Evolutionary conservation across 2,888 invertebrate genomes (phyloP).

Genomic region (Geophilus truncorum): DNA sequence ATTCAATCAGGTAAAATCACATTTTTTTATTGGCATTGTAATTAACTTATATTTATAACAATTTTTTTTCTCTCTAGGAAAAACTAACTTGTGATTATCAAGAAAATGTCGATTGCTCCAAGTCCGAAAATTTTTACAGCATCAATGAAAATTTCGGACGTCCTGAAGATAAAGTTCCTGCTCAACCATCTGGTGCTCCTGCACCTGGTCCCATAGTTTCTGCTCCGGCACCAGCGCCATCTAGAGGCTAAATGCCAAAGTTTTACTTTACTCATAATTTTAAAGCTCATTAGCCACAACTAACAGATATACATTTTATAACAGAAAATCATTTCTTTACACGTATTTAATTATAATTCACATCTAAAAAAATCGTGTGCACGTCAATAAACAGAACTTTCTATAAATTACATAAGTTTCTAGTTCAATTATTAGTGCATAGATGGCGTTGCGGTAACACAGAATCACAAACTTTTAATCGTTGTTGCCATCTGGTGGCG

Average conservation of each 20-base stretch:
- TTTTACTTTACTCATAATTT: too few relatives aligned
- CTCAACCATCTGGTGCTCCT: background rate
- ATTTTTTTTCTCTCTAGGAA: slow-evolving; percentile 32
- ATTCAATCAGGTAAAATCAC: slow-evolving; percentile 36
- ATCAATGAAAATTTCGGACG: slow-evolving; percentile 34
- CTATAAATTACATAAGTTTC: background rate
- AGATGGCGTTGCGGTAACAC: background rate
- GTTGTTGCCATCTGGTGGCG: background rate
- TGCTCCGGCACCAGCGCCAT: background rate
- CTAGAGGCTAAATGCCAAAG: background rate
- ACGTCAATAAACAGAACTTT: background rate
- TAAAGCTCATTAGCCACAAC: background rate
- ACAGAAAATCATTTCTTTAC: too few relatives aligned
- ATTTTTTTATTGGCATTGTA: too few relatives aligned
- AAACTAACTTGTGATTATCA: slow-evolving; percentile 35
- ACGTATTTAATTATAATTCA: too few relatives aligned
- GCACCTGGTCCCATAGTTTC: background rate
- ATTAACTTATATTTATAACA: too few relatives aligned
- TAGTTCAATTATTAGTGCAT: background rate
- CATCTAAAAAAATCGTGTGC: too few relatives aligned
- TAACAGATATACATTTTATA: background rate
- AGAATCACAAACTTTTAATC: too few relatives aligned
- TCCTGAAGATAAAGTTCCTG: background rate
- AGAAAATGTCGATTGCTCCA: slow-evolving; percentile 36
- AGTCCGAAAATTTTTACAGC: slow-evolving; percentile 34